Evolutionary conservation across 2,797 vertebrate genomes (phyloP), one percentile per base, ranked within the genome.

Genomic region (Pogonophryne albipinna): DNA sequence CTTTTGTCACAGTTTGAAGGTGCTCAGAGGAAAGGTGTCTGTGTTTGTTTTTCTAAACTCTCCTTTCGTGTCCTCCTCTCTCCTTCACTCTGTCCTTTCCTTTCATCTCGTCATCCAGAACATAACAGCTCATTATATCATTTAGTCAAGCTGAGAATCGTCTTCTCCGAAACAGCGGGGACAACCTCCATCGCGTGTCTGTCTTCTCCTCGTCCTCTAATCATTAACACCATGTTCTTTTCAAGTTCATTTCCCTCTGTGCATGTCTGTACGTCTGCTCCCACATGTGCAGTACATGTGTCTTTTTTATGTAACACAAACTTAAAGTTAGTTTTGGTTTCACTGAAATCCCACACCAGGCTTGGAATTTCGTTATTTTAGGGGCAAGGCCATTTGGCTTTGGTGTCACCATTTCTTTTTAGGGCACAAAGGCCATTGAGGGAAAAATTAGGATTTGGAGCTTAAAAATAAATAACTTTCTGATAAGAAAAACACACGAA

Each of bases 71-170:
- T 87, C 64, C 75, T 74, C 67, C 20, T 68, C 51, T 85, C 72
- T 92, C 90, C 87, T 91, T 79, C 85, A 23, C 10, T 68, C 76
- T 79, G 86, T 83, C 86, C 84, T 89, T 77, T 83, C 75, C 80
- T 88, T 87, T 91, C 88, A 87, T 91, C 92, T 91, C 71, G 68
- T 91, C 92, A 87, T 70, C 79, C 74, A 75, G 76, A 89, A 82
- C 85, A 90, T 76, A 91, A 92, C 90, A 86, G 80, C 91, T 93
- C 90, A 87, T 93, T 94, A 93, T 90, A 89, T 91, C 86, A 91
- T 87, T 90, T 83, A 91, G 89, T 90, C 91, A 93, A 92, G 92
- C 92, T 93, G 88, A 89, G 92, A 93, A 91, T 89, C 72, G 77
- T 87, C 85, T 85, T 89, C 82, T 87, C 77, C 78, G 66, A 84